Evolutionary conservation across 2,888 invertebrate genomes (phyloP).

Genomic region (Bombylius discolor): DNA sequence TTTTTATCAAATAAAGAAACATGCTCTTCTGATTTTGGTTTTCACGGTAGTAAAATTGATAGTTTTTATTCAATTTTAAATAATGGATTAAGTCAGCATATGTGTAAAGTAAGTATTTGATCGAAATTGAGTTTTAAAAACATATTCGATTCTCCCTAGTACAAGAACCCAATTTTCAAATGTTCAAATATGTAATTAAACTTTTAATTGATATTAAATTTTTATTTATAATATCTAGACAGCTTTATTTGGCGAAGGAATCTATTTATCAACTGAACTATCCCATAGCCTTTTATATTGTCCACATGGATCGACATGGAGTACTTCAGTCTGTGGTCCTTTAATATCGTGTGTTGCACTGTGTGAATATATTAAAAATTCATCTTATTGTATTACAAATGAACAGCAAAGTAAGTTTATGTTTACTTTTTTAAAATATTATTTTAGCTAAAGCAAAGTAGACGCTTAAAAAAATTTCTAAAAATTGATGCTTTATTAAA

Average conservation of each 20-base stretch:
- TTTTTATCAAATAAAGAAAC: not conserved
- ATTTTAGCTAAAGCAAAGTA: too few species aligned
- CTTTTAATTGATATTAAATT: not conserved
- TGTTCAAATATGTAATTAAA: too few species aligned
- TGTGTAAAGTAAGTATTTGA: slow-evolving; percentile 38
- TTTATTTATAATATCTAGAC: slow-evolving; percentile 36
- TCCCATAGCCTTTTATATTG: slow-evolving; percentile 58
- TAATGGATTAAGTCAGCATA: slow-evolving; percentile 43
- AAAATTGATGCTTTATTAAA: too few species aligned
- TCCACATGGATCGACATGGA: slow-evolving; percentile 63
- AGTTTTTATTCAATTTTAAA: not conserved
- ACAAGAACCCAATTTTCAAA: too few species aligned
- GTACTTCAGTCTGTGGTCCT: slow-evolving; percentile 60
- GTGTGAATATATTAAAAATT: slow-evolving; percentile 66
- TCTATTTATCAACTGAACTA: slow-evolving; percentile 63
- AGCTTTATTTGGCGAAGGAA: slow-evolving; percentile 55
- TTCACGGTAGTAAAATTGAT: not conserved
- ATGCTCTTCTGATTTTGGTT: not conserved
- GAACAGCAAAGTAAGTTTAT: too few species aligned
- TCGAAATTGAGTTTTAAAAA: too few species aligned
- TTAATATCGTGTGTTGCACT: slow-evolving; percentile 64
- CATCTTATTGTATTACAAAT: slow-evolving; percentile 17
- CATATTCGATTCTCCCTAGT: too few species aligned
- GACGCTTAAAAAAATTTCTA: too few species aligned
- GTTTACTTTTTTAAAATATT: slow-evolving; percentile 31